Base-by-base conservation (phyloP, 2,113 vertebrate species). In the Dasypus novemcinctus region DNA sequence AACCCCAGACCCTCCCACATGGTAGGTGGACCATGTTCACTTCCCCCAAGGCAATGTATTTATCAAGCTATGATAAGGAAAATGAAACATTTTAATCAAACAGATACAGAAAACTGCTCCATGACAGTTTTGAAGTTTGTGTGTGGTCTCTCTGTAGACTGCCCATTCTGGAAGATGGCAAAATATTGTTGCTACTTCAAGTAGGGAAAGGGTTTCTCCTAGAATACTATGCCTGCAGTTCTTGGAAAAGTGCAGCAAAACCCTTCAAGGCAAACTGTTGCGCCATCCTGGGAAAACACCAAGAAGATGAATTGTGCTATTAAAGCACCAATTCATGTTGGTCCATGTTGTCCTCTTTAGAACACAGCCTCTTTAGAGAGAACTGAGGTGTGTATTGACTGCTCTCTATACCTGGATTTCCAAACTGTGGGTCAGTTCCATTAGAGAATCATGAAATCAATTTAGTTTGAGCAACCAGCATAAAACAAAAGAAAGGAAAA, bases 201-300 rank as follows among this genome's bases (percentile, higher is more conserved):
- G 27, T 2, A 21, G 25, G 84, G 54, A 68, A 74, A 43, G 25
- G 5, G 46, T 71, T 38, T 57, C 18, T 81, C 54, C 59, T 72
- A 29, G 72, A 90, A 18, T 54, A 23, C 64, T 59, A 2, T 81
- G 54, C 87, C 57, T 88, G 23, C 4, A 52, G 52, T 81, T 94
- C 71, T 76, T 90, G 4, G 88, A 92, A 80, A 89, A 92, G 18
- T 3, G 12, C 66, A 92, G n/a, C 27, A 90, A 87, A 87, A 29
- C 36, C 72, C 59, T 91, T 78, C 72, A 31, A 69, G 64, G 33
- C 54, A 78, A n/a, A 38, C 38, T 3, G 0, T 91, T 63, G 66
- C 61, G 83, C 79, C 52, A 38, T 91, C 78, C 46, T 57, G 36
- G 84, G 79, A 46, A 92, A 94, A 61, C n/a, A 78, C 27, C 38